phyloP scores from a whole-genome alignment of 2,888 invertebrate genomes.

The Megamerina dolium region DNA sequence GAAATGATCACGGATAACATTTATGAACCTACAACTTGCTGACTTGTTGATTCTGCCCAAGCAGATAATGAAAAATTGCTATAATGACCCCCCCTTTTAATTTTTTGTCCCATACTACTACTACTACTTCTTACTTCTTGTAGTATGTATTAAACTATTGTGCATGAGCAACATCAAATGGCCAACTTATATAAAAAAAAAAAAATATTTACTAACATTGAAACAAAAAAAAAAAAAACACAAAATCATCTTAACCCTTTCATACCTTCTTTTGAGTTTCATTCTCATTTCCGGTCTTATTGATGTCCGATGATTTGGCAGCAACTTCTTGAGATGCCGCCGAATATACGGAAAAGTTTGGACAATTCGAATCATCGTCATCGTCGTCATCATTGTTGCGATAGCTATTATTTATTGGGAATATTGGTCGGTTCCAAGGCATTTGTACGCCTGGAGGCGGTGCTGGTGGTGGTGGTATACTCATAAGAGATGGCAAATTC shows the following conservation, averaged over 20 bases:
- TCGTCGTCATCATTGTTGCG: slow-evolving; percentile 50
- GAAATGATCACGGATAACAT: no score
- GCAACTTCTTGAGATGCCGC: slow-evolving; percentile 66
- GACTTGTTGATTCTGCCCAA: no score
- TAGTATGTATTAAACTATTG: no score
- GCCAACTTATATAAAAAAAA: no score
- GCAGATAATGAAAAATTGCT: no score
- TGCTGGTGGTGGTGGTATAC: slow-evolving; percentile 40
- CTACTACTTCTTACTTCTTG: no score
- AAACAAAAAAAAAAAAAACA: slow-evolving; percentile 15
- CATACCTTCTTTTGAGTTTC: slow-evolving; percentile 40
- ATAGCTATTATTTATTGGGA: slow-evolving; percentile 40
- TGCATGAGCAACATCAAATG: no score
- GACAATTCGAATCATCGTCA: slow-evolving; percentile 67
- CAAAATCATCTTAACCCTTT: slow-evolving; percentile 15
- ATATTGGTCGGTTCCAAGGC: slow-evolving; percentile 39
- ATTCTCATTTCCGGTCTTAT: slow-evolving; percentile 19
- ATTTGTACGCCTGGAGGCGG: slow-evolving; percentile 40
- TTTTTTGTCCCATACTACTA: no score
- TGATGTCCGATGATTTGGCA: slow-evolving; percentile 33
- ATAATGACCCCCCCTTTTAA: no score
- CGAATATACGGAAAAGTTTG: slow-evolving; percentile 80
- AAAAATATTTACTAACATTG: not conserved
- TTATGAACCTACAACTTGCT: no score
- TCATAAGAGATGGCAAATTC: slow-evolving; percentile 17